Base-by-base conservation (phyloP, 2,113 vertebrate genomes). In the Podilymbus podiceps region DNA sequence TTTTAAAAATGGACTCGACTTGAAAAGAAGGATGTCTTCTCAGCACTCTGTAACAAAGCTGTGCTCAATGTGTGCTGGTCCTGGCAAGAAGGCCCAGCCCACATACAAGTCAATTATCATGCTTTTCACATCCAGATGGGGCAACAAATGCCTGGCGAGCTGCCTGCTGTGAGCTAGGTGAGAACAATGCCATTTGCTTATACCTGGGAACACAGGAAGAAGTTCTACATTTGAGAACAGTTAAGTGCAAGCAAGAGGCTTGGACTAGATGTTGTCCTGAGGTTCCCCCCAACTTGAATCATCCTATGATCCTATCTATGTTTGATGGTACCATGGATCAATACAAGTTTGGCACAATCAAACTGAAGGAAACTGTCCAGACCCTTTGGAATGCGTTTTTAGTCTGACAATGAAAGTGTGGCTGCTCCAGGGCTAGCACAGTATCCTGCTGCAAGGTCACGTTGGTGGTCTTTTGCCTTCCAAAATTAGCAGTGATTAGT, bases 261-360 rank as follows among this genome's bases (percentile, higher is more conserved):
- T 90, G 50, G 75, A 76, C n/a, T 82, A 50, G 35, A 49, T 53
- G 40, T 47, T 18, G 12, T 90, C 27, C 59, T 53, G 46, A 80
- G 0, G 1, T 62, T 5, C 47, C 6, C 5, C 27, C 5, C 21
- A 33, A 0, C 31, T 52, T 53, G 18, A 75, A 44, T 56, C 30
- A 40, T 52, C n/a, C n/a, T 52, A 4, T 76, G 40, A 53, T 52
- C 25, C 35, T 38, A 8, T 52, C 56, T 72, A 2, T 25, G 8
- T 46, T 69, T 58, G n/a, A 53, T 66, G 35, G 19, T 24, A 56
- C 21, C 1, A 0, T 69, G 71, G 58, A 60, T 73, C 46, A 62
- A 7, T 40, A 40, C 3, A 53, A 56, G 5, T 85, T 66, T 80
- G 76, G 35, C 44, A 60, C 11, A 76, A 19, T 46, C 24, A 72